Evolutionary conservation across 2,797 vertebrate species (phyloP).

Genomic region (Sphenopsis melanotis): DNA sequence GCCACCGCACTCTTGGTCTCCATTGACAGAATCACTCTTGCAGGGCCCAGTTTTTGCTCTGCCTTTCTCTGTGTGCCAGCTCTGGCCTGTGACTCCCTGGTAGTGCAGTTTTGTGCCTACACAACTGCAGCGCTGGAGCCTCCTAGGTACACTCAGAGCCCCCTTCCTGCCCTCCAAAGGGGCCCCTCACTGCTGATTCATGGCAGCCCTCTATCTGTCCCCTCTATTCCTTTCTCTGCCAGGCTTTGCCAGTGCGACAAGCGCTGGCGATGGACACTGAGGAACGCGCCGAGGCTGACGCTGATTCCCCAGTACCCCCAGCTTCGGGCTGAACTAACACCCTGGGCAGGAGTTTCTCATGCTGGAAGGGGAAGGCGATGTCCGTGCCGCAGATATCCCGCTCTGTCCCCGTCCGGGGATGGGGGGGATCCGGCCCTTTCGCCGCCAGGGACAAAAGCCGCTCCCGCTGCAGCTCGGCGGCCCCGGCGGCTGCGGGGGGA

Average conservation of each 20-base stretch:
- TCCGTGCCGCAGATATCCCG: too few species aligned
- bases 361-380: not conserved
- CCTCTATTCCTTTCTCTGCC: not conserved
- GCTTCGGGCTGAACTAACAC: not conserved
- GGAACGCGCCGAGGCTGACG: not conserved
- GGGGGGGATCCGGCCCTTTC: not conserved
- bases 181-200: not conserved
- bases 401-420: too few species aligned
- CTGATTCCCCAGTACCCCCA: not conserved
- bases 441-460: not conserved
- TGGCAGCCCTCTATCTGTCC: not conserved
- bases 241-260: not conserved
- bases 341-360: fast-evolving
- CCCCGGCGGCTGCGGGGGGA: not conserved
- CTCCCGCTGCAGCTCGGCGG: not conserved
- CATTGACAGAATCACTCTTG: not conserved
- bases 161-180: not conserved
- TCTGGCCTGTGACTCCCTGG: not conserved
- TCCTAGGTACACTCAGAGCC: not conserved
- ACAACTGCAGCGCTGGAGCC: not conserved
- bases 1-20: not conserved
- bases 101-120: not conserved
- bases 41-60: not conserved
- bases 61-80: not conserved
- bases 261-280: not conserved